These are phyloP conservation scores for Onychostruthus taczanowskii DNA, from an alignment of 2,113 vertebrate species.

Conservation along the genomic window DNA sequence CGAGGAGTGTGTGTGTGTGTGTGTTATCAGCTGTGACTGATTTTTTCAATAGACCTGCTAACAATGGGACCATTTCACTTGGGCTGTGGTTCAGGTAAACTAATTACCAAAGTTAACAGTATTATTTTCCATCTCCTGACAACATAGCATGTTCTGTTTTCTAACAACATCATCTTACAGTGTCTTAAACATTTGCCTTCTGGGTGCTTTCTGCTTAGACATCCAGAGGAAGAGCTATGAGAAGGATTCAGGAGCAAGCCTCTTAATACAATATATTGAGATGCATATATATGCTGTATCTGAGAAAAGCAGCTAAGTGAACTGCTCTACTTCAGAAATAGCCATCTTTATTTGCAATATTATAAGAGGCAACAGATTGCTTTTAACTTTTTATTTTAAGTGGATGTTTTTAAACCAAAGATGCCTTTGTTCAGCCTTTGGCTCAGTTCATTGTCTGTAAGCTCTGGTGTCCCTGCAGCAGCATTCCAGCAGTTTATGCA, in stretches of 20 bases:
- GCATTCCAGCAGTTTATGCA: neutral
- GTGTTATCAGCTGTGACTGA: accelerated
- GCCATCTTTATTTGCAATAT: neutral
- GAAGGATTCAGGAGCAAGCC: neutral
- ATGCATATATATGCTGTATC: neutral
- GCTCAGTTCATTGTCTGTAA: neutral
- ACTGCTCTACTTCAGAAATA: neutral
- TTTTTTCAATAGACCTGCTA: neutral
- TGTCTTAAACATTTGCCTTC: neutral
- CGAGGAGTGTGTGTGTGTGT: neutral
- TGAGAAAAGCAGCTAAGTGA: neutral
- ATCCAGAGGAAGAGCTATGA: neutral
- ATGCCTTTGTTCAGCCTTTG: neutral
- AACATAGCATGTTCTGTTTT: neutral
- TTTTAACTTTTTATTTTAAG: neutral
- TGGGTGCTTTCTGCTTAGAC: neutral
- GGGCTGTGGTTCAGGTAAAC: neutral
- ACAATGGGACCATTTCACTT: neutral
- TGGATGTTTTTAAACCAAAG: neutral
- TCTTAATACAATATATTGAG: neutral
- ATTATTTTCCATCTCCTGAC: neutral
- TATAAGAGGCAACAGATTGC: neutral
- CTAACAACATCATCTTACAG: neutral
- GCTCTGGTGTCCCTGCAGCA: neutral
- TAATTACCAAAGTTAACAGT: neutral